Evolutionary conservation across 2,888 invertebrate species (phyloP).

Genomic region (Pemphredon lugubris): DNA sequence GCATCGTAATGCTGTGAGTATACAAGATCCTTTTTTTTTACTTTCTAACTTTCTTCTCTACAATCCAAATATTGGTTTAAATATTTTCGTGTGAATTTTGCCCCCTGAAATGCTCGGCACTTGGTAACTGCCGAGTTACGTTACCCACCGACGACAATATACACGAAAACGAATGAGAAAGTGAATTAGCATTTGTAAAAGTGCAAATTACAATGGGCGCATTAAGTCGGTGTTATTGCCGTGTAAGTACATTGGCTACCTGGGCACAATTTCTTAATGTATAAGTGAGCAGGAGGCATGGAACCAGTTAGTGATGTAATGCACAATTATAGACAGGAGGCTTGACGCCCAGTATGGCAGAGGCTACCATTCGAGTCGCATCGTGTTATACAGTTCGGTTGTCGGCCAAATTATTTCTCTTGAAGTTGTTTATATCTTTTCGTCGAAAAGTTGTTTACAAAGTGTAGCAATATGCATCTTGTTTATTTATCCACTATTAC

Average conservation of each 20-base stretch:
- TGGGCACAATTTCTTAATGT: constrained; percentile 25
- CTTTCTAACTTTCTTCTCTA: constrained; percentile 1
- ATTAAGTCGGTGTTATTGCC: too few species aligned
- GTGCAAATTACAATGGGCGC: too few species aligned
- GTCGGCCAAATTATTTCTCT: too few species aligned
- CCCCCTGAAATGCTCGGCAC: too few species aligned
- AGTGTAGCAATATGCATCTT: constrained; percentile 67
- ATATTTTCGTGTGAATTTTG: not conserved
- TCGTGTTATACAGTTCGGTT: too few species aligned
- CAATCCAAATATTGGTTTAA: too few species aligned
- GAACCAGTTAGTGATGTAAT: constrained; percentile 80
- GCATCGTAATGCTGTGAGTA: constrained; percentile 82
- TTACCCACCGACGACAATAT: too few species aligned
- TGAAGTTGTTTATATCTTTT: not conserved
- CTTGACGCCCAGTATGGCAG: constrained; percentile 74
- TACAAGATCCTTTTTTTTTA: not conserved
- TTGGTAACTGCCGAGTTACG: too few species aligned
- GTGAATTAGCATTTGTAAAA: too few species aligned
- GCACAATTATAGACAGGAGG: constrained; percentile 73
- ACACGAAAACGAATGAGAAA: too few species aligned
- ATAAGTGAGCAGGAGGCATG: constrained; percentile 29
- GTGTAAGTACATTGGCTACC: constrained; percentile 11
- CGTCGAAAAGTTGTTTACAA: constrained; percentile 3
- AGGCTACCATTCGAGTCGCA: constrained; percentile 56
- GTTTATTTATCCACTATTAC: constrained; percentile 61